phyloP scores from a whole-genome alignment of 2,888 invertebrate genomes.

The Nebria brevicollis region DNA sequence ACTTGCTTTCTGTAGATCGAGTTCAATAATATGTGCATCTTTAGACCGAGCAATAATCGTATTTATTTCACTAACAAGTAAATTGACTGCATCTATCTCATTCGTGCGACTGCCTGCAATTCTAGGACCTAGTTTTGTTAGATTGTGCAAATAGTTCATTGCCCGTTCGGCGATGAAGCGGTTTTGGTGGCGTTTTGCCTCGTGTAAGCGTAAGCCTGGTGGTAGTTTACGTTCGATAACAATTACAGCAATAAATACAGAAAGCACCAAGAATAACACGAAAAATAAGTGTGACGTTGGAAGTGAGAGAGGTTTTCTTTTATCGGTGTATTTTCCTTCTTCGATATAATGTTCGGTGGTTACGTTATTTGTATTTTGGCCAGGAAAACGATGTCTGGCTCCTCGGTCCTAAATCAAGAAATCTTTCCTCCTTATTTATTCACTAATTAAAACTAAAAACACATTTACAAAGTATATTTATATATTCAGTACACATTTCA shows the following conservation, averaged over 20 bases:
- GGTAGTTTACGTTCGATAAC: conserved; percentile 71
- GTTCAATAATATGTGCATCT: conserved; percentile 63
- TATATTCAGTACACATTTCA: no score
- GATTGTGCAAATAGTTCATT: conserved; percentile 70
- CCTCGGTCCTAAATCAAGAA: conserved; percentile 26
- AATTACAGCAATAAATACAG: conserved; percentile 67
- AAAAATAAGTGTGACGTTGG: conserved; percentile 65
- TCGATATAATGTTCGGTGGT: conserved; percentile 25
- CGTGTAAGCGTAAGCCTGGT: conserved; percentile 63
- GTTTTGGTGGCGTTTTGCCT: conserved; percentile 60
- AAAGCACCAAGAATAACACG: conserved; percentile 65
- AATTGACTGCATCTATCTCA: conserved; percentile 69
- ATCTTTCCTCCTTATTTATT: not conserved
- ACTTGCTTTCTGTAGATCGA: conserved; percentile 72
- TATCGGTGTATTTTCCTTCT: conserved; percentile 35
- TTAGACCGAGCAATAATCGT: conserved; percentile 63
- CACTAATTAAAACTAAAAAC: not conserved
- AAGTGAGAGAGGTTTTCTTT: conserved; percentile 59
- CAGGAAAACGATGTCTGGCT: conserved; percentile 33
- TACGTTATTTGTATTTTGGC: conserved; percentile 24
- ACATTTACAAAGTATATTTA: not conserved
- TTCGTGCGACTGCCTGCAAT: conserved; percentile 75
- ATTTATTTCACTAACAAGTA: conserved; percentile 63
- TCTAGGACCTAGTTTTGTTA: conserved; percentile 71
- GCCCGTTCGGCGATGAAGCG: conserved; percentile 74